These are phyloP conservation scores for Gobius niger DNA, from an alignment of 2,113 vertebrate genomes.

Conservation along the genomic window DNA sequence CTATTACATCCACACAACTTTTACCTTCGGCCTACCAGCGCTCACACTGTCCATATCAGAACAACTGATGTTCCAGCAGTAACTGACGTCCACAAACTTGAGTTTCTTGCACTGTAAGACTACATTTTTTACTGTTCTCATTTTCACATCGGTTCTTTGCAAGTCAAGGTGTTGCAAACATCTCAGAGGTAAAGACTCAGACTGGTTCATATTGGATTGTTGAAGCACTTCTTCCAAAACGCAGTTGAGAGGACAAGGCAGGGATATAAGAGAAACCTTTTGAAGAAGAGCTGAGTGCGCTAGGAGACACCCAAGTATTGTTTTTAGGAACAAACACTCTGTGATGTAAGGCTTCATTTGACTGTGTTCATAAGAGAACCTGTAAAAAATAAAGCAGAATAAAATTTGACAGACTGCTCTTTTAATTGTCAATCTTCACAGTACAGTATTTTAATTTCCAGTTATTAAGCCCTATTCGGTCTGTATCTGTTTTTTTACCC, in stretches of 20 bases:
- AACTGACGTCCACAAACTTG: conserved; percentile 63
- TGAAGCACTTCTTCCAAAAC: conserved; percentile 53
- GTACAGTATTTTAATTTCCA: no score
- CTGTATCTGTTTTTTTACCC: no score
- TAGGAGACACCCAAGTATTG: conserved; percentile 61
- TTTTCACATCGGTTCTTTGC: conserved; percentile 60
- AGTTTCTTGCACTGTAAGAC: conserved; percentile 52
- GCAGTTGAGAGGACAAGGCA: conserved; percentile 69
- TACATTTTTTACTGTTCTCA: conserved; percentile 47
- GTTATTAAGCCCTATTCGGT: no score
- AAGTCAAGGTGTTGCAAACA: conserved; percentile 46
- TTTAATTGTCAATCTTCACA: no score
- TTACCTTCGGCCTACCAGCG: conserved; percentile 9
- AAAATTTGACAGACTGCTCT: no score
- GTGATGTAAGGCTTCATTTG: conserved; percentile 55
- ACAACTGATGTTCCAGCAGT: conserved; percentile 68
- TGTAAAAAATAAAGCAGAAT: conserved; percentile 21
- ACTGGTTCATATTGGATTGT: accelerated
- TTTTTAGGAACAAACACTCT: conserved; percentile 65
- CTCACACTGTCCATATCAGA: background rate
- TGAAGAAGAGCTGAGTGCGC: conserved; percentile 65
- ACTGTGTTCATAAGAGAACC: conserved; percentile 66
- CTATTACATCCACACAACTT: conserved; percentile 49
- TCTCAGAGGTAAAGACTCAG: conserved; percentile 27
- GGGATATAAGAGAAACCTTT: conserved; percentile 68